phyloP scores from a whole-genome alignment of 2,113 vertebrate species.

The Prunella fulvescens region DNA sequence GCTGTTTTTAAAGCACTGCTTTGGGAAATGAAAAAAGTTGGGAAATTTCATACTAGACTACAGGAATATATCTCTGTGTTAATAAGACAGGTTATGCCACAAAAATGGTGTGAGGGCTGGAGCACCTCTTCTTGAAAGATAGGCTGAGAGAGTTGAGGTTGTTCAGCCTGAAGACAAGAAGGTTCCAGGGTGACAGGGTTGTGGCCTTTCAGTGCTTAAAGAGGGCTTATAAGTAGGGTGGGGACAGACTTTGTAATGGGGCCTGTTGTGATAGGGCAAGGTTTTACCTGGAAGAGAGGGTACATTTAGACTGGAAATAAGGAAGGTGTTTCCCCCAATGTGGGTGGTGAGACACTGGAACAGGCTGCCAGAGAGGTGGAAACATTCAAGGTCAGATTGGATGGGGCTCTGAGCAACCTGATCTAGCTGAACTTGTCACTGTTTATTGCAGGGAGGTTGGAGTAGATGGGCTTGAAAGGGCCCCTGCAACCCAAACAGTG shows the following conservation, averaged over 20 bases:
- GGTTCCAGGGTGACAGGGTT: not conserved
- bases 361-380: not conserved
- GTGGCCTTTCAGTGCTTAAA: not conserved
- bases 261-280: not conserved
- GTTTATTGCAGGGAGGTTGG: not conserved
- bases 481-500: not conserved
- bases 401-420: not conserved
- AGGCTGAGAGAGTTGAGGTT: not conserved
- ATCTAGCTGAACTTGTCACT: not conserved
- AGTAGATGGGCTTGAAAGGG: not conserved
- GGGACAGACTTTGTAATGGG: not conserved
- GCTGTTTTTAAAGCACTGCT: not conserved
- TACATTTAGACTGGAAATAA: not conserved
- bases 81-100: not conserved
- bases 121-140: not conserved
- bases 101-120: not conserved
- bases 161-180: not conserved
- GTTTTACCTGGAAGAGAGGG: not conserved
- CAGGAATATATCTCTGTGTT: not conserved
- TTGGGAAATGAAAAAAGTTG: not conserved
- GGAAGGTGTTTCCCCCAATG: too few relatives aligned
- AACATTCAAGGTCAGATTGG: not conserved
- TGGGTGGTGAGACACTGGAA: not conserved
- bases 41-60: not conserved
- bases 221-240: accelerated